Base-by-base conservation (phyloP, 2,888 invertebrate genomes). In the Opisthograptis luteolata region DNA sequence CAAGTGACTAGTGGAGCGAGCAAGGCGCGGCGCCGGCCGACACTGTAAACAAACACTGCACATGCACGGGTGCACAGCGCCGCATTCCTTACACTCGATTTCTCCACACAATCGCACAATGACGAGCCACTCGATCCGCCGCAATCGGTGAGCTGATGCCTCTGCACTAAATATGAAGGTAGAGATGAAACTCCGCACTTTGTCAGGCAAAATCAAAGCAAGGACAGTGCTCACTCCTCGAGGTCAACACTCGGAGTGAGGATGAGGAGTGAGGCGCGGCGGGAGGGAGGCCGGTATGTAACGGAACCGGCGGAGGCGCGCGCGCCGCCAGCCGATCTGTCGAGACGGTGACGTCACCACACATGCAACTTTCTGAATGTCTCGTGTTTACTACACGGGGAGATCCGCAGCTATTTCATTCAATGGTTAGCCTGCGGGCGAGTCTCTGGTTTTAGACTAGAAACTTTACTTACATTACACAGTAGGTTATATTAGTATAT, bases 331-430 rank as follows among this genome's bases (percentile, higher is more conserved):
- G 22, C 6, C 15, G 24, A 15, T 5, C 36, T 10, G 14, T 9
- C 46, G 13, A 37, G 31, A 31, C 24, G 19, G 13, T 45, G 45
- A 46, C 46, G 39, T 46, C 39, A 34, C 9, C 19, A 7, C 28
- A 10, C 8, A 25, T n/a, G n/a, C n/a, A n/a, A n/a, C n/a, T n/a
- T n/a, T n/a, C n/a, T n/a, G n/a, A n/a, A n/a, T n/a, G n/a, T n/a
- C n/a, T n/a, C n/a, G n/a, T n/a, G n/a, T n/a, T n/a, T n/a, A n/a
- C n/a, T n/a, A n/a, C n/a, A n/a, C n/a, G n/a, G n/a, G n/a, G n/a
- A n/a, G n/a, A n/a, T n/a, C n/a, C n/a, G n/a, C n/a, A n/a, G n/a
- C n/a, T n/a, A n/a, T n/a, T n/a, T n/a, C n/a, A n/a, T n/a, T n/a
- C n/a, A n/a, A n/a, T n/a, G n/a, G n/a, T n/a, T n/a, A n/a, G n/a